A percentile compares a stretch with the other conserved stretches of the same genome.
Evolutionary conservation across 2,888 invertebrate species (phyloP).

Genomic region (Junonia oenone): DNA sequence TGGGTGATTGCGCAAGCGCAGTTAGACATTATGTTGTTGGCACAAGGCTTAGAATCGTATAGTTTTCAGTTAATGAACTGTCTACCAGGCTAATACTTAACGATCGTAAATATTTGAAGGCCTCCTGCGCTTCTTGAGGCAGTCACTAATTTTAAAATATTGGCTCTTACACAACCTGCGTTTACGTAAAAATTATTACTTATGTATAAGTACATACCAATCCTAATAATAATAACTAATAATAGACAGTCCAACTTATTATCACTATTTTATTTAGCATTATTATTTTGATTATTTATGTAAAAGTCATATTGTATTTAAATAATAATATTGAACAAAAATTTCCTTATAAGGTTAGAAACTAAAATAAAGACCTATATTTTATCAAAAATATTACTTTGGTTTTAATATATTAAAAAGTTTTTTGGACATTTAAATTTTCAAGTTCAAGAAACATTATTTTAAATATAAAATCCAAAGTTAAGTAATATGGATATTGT

Average conservation of each 20-base stretch:
- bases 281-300: too few species aligned
- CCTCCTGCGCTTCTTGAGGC: slow-evolving; percentile 25
- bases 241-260: background rate
- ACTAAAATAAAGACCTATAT: too few species aligned
- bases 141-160: background rate
- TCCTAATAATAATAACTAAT: background rate
- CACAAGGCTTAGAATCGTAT: slow-evolving; percentile 18
- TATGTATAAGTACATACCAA: background rate
- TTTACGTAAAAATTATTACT: background rate
- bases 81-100: slow-evolving; percentile 23
- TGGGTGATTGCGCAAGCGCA: background rate
- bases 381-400: too few species aligned
- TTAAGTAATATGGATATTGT: too few species aligned
- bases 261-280: too few species aligned
- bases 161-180: slow-evolving; percentile 3
- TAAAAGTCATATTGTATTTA: too few species aligned
- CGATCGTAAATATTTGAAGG: slow-evolving; percentile 31
- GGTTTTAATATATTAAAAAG: too few species aligned
- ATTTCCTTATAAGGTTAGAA: background rate
- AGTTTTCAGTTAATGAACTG: slow-evolving; percentile 28
- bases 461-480: too few species aligned
- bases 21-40: background rate
- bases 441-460: too few species aligned
- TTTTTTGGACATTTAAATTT: too few species aligned
- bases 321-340: background rate